phyloP scores from a whole-genome alignment of 2,888 invertebrate genomes.

The Digitonthophagus gazella region DNA sequence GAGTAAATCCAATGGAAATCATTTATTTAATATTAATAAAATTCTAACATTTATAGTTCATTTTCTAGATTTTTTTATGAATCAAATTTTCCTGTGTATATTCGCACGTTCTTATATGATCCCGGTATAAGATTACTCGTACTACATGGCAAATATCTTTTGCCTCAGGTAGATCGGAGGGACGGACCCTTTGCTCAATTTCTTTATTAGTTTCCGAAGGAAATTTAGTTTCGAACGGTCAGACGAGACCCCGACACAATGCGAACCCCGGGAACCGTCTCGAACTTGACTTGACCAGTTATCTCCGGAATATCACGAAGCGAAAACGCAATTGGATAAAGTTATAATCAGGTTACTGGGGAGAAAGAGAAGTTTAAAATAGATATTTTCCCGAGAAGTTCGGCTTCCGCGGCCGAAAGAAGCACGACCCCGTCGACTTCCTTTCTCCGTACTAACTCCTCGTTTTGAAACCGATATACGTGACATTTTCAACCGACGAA shows the following conservation, averaged over 20 bases:
- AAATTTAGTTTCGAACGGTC: conserved; percentile 26
- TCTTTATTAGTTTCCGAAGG: conserved; percentile 27
- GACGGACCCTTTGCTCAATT: conserved; percentile 27
- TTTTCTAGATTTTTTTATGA: background rate
- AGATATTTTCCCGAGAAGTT: conserved; percentile 12
- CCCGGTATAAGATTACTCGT: conserved; percentile 22
- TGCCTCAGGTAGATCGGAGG: conserved; percentile 20
- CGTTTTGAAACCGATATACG: background rate
- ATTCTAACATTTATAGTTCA: background rate
- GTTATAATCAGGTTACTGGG: conserved; percentile 16
- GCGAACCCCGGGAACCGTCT: conserved; percentile 16
- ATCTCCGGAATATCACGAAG: conserved; percentile 22
- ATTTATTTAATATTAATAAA: no score
- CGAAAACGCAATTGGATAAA: conserved; percentile 16
- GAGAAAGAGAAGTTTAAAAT: conserved; percentile 16
- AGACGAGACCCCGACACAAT: conserved; percentile 16
- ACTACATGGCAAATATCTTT: background rate
- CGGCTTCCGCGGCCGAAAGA: background rate
- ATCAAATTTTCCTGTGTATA: no score
- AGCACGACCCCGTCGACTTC: conserved; percentile 1
- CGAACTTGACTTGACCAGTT: conserved; percentile 22
- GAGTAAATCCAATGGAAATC: no score
- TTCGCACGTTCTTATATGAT: conserved; percentile 14
- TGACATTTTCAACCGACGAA: background rate
- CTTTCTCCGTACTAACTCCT: background rate